Evolutionary conservation across 2,113 vertebrate species (phyloP), one percentile per base, ranked within the genome.

Genomic region (Callospermophilus lateralis): DNA sequence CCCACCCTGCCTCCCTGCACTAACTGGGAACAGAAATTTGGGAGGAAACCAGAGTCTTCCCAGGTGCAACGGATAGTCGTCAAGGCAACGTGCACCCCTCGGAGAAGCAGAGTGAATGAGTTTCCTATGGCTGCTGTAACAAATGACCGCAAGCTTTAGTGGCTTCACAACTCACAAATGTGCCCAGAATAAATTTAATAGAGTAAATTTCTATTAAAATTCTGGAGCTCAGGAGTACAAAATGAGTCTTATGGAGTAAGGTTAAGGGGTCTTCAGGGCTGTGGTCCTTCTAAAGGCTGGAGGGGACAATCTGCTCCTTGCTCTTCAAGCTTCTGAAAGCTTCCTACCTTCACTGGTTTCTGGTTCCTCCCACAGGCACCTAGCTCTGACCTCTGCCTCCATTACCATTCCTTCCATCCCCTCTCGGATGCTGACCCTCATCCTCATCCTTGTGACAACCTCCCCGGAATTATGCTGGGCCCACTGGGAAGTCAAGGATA

Each of bases 1-100:
- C 39, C 48, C 42, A 15, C 2, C 0, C 2, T 32, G 9, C 51
- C 30, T 86, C 80, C 42, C 26, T 42, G 6, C 8, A 17, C 19
- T 55, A 24, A 10, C 5, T 37, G 53, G 39, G 1, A 24, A n/a
- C 5, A 20, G 32, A 4, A 8, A 3, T 28, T 51, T 20, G 32
- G 37, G 51, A 53, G 34, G 34, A 32, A 28, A n/a, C 4, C 17
- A 19, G 11, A 7, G 15, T 53, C 73, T 67, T 0, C 12, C 11
- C 45, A 37, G 26, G 0, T 17, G 10, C 42, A 32, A 1, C 0
- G 1, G 39, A 28, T 53, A 10, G 24, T 13, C n/a, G 4, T 0
- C n/a, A 39, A 39, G 19, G 2, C 10, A 53, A n/a, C 42, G 26
- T 37, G 15, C 8, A 16, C 6, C 11, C 8, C 28, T 26, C 77